Evolutionary conservation across 2,797 vertebrate genomes (phyloP).

Genomic region (Gymnoscopelus microlampas): DNA sequence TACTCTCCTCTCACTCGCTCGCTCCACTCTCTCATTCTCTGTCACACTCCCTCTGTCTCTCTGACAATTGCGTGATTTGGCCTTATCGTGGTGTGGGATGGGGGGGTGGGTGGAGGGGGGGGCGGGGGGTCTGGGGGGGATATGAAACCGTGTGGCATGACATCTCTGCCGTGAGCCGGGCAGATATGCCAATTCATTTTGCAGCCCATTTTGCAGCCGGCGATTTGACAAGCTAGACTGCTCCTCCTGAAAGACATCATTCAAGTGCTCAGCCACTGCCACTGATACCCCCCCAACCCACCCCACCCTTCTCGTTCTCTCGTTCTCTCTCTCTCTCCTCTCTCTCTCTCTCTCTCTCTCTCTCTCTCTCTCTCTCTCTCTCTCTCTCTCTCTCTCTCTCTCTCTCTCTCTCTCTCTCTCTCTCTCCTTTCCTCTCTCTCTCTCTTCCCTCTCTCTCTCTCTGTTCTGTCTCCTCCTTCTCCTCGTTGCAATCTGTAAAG

Average conservation of each 20-base stretch:
- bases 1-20: constrained; percentile 50
- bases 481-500: constrained; percentile 79
- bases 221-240: constrained; percentile 99
- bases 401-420: constrained; percentile 49
- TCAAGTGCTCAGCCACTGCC: constrained; percentile 86
- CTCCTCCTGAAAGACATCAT: constrained; percentile 98
- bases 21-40: constrained; percentile 67
- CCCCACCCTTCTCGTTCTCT: constrained; percentile 41
- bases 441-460: constrained; percentile 50
- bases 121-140: constrained; percentile 65
- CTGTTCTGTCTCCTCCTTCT: constrained; percentile 69
- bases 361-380: constrained; percentile 60
- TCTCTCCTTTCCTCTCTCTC: constrained; percentile 61
- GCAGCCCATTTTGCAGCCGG: constrained; percentile 90
- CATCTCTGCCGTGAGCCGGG: constrained; percentile 88
- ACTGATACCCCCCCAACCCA: constrained; percentile 75
- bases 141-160: constrained; percentile 93
- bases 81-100: constrained; percentile 85
- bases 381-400: constrained; percentile 66
- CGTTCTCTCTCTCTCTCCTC: constrained; percentile 57
- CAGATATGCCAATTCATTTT: constrained; percentile 98
- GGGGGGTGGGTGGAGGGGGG: too few species aligned
- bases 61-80: constrained; percentile 93
- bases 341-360: constrained; percentile 63
- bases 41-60: constrained; percentile 81